Evolutionary conservation across 30 jellyfish, hydroid and myxozoan species (phyloP).

Genomic region (Turritopsis dohrnii): DNA sequence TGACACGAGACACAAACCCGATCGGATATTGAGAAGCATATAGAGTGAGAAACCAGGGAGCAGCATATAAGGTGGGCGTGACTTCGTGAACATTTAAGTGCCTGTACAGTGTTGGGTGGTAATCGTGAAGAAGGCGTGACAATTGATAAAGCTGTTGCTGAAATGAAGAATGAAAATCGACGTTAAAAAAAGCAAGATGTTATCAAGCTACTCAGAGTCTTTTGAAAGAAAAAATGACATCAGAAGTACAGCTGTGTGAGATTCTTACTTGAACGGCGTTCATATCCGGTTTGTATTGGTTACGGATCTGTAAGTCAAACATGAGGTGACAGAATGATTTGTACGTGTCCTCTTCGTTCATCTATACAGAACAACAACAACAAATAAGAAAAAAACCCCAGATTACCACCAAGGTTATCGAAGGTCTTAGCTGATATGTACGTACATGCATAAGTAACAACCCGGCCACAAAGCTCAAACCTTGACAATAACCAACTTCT

Average conservation of each 20-base stretch:
- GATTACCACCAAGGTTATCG: neutral
- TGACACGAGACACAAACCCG: constrained; percentile 88
- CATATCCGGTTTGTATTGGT: constrained; percentile 96
- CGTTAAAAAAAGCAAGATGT: too few relatives aligned
- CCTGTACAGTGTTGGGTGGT: constrained; percentile 71
- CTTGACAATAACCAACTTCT: constrained; percentile 99
- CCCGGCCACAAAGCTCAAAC: constrained; percentile 98
- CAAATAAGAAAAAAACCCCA: neutral
- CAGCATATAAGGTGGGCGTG: constrained; percentile 98
- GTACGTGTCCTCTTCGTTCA: constrained; percentile 88
- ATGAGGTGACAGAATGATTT: constrained; percentile 72
- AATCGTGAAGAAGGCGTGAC: constrained; percentile 93
- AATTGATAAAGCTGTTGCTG: constrained; percentile 95
- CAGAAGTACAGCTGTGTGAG: neutral
- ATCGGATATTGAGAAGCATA: constrained; percentile 92
- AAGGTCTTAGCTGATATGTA: too few relatives aligned
- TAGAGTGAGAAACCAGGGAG: constrained; percentile 96
- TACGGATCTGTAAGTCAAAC: constrained; percentile 81
- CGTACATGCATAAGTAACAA: constrained; percentile 93
- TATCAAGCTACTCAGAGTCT: too few relatives aligned
- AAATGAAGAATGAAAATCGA: constrained; percentile 5
- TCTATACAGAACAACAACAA: constrained; percentile 43
- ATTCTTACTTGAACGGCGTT: constrained; percentile 76
- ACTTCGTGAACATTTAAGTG: constrained; percentile 84
- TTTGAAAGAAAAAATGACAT: too few relatives aligned